Conservation (phyloP, 35 echinoderm and acorn worm species). For the Apostichopus californicus region DNA sequence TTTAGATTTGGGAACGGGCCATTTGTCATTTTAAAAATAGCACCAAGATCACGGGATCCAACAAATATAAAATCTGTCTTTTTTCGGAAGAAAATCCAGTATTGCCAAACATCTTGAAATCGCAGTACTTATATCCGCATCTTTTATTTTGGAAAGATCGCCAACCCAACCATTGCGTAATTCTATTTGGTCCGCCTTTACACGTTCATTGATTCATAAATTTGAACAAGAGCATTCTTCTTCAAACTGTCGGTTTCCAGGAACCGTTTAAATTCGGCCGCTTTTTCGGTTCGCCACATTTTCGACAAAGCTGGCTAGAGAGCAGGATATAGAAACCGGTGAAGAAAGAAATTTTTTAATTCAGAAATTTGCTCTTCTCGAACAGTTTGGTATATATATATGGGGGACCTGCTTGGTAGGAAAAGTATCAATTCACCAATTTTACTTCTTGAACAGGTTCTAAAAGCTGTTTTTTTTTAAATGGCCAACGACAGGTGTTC, state of each 20-base stretch:
- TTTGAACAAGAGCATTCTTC: neutral
- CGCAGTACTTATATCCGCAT: neutral
- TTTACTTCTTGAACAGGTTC: no score
- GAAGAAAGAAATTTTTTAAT: no score
- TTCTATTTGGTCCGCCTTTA: neutral
- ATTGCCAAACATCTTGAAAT: neutral
- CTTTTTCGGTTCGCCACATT: no score
- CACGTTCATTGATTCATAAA: neutral
- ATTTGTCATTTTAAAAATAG: neutral
- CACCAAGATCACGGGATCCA: neutral
- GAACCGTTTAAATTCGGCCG: neutral
- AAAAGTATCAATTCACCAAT: no score
- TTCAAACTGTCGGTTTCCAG: neutral
- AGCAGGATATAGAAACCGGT: no score
- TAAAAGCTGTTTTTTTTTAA: no score
- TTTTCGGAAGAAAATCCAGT: neutral
- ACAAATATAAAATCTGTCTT: neutral
- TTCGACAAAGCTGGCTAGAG: no score
- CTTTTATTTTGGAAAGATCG: neutral
- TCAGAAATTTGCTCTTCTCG: no score
- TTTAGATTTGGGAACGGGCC: neutral
- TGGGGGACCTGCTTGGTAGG: no score
- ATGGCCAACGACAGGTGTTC: no score
- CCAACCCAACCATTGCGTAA: neutral
- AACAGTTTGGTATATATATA: no score